Evolutionary conservation across 1,140 invertebrate species (phyloP).

Genomic region (Brachionus rubens): DNA sequence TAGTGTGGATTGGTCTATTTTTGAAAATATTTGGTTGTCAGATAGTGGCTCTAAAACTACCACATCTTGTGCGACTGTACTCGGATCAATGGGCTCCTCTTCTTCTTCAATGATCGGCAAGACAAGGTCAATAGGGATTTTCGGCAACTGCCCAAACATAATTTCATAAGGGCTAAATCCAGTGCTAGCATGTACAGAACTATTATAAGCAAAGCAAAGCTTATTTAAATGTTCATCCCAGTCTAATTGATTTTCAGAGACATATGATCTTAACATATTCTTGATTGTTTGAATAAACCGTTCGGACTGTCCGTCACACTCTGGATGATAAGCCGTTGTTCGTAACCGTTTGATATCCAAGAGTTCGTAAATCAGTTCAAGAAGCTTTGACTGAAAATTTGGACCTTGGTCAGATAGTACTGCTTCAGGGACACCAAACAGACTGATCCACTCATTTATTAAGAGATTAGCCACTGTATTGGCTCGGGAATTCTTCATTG

Average conservation of each 20-base stretch:
- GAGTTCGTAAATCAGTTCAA: constrained; percentile 48
- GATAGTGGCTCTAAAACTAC: no score
- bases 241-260: not conserved
- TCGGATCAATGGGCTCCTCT: no score
- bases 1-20: no score
- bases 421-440: constrained; percentile 52
- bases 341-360: constrained; percentile 45
- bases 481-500: no score
- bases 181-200: not conserved
- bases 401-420: constrained; percentile 56
- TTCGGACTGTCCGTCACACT: constrained; percentile 48
- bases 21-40: no score
- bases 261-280: no score
- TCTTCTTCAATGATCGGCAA: no score
- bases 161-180: not conserved
- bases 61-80: no score
- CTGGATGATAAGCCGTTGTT: constrained; percentile 50
- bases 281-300: not conserved
- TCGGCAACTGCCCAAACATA: not conserved
- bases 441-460: no score
- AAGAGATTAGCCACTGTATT: no score
- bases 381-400: constrained; percentile 48
- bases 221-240: not conserved
- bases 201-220: not conserved
- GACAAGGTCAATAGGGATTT: not conserved